These are phyloP conservation scores for Cercopithecus mona DNA, from an alignment of 2,113 vertebrate genomes.

Conservation along the genomic window DNA sequence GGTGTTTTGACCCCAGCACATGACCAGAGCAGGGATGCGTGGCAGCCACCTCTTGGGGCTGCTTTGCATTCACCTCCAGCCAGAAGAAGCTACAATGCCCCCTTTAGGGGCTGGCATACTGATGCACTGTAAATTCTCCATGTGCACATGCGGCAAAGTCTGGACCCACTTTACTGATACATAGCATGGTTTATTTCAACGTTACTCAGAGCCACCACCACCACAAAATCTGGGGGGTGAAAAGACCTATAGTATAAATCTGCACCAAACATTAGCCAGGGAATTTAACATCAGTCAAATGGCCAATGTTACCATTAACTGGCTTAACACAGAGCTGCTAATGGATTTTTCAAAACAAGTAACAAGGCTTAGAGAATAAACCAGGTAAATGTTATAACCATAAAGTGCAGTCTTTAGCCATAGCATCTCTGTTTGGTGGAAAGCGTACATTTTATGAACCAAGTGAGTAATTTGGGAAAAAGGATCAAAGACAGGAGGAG, in stretches of 20 bases:
- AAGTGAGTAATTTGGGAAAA: not conserved
- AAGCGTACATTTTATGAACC: not conserved
- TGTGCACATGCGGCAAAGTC: too few relatives aligned
- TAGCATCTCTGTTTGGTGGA: not conserved
- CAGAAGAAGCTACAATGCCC: not conserved
- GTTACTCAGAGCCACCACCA: not conserved
- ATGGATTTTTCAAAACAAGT: not conserved
- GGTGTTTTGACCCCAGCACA: not conserved
- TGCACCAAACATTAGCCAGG: not conserved
- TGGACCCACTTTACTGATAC: not conserved
- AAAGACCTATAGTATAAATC: not conserved
- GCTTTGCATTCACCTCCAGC: not conserved
- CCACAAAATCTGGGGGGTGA: not conserved
- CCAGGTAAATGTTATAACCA: not conserved
- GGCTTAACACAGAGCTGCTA: not conserved
- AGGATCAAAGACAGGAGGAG: not conserved
- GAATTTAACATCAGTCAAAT: not conserved
- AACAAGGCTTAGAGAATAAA: not conserved
- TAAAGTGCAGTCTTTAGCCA: not conserved
- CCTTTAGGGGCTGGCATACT: not conserved
- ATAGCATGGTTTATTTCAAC: not conserved
- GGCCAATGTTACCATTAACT: not conserved
- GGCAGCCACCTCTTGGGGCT: not conserved
- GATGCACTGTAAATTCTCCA: not conserved
- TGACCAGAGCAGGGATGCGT: not conserved